Evolutionary conservation across 2,113 vertebrate species (phyloP).

Genomic region (Labeo catla): DNA sequence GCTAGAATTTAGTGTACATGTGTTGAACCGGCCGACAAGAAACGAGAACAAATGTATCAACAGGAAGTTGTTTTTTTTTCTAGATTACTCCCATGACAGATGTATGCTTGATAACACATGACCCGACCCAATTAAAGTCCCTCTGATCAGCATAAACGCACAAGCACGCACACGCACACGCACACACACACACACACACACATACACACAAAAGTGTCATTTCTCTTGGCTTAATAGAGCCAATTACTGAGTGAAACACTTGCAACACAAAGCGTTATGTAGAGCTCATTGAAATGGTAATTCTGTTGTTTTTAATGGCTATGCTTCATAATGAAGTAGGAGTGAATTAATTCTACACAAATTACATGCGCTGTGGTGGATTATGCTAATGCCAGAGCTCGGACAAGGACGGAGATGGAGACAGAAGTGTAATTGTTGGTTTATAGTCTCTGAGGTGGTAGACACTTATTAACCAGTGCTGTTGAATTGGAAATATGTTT

Average conservation of each 20-base stretch:
- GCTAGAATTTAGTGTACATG: neutral
- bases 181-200: neutral
- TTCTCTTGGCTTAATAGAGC: slow-evolving; percentile 69
- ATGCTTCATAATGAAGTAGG: slow-evolving; percentile 71
- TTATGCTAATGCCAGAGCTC: slow-evolving; percentile 70
- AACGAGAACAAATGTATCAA: neutral
- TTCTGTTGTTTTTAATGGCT: slow-evolving; percentile 75
- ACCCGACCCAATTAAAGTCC: slow-evolving; percentile 42
- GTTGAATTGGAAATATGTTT: neutral
- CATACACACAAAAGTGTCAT: slow-evolving; percentile 40
- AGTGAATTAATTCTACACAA: slow-evolving; percentile 70
- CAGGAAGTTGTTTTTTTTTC: neutral
- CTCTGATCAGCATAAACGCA: slow-evolving; percentile 31
- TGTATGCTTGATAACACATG: slow-evolving; percentile 26
- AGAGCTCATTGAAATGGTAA: slow-evolving; percentile 74
- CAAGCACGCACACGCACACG: slow-evolving; percentile 10
- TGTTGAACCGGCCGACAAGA: neutral
- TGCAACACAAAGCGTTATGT: slow-evolving; percentile 62
- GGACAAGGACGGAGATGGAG: slow-evolving; percentile 42
- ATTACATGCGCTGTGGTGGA: slow-evolving; percentile 69
- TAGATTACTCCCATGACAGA: neutral
- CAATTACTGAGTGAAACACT: slow-evolving; percentile 74
- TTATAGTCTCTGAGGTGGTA: neutral
- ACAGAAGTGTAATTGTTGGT: neutral
- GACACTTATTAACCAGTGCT: neutral